These are phyloP conservation scores for Schizotus pectinicornis DNA, from an alignment of 2,888 invertebrate species.

Conservation along the genomic window DNA sequence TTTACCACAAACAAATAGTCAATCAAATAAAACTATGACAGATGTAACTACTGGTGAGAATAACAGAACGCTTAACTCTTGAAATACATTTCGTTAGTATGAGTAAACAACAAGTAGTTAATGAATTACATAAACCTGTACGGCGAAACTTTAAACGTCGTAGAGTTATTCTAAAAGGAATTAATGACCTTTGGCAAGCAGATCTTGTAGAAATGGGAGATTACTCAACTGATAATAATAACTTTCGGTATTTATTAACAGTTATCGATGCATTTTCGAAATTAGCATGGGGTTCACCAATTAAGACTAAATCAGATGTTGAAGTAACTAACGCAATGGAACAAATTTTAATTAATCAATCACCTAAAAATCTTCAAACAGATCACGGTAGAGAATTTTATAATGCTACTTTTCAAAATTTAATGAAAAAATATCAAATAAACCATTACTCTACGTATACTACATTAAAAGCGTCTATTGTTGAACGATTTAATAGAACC, in stretches of 20 bases:
- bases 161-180: conserved; percentile 47
- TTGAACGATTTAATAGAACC: conserved; percentile 22
- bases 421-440: conserved; percentile 23
- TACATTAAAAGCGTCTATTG: conserved; percentile 20
- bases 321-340: conserved; percentile 40
- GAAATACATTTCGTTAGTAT: not conserved
- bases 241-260: conserved; percentile 48
- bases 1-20: not conserved
- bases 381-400: conserved; percentile 48
- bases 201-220: conserved; percentile 52
- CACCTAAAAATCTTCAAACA: conserved; percentile 39
- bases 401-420: conserved; percentile 12
- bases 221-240: conserved; percentile 46
- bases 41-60: not conserved
- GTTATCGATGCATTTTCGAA: conserved; percentile 55
- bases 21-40: not conserved
- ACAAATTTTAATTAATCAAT: conserved; percentile 13
- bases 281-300: conserved; percentile 49
- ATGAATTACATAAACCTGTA: conserved; percentile 52
- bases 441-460: conserved; percentile 27
- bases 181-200: conserved; percentile 57
- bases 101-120: conserved; percentile 23
- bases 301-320: conserved; percentile 47
- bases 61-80: not conserved
- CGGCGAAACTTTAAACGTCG: conserved; percentile 50